Evolutionary conservation across 2,113 vertebrate genomes (phyloP).

Genomic region (Suricata suricatta): DNA sequence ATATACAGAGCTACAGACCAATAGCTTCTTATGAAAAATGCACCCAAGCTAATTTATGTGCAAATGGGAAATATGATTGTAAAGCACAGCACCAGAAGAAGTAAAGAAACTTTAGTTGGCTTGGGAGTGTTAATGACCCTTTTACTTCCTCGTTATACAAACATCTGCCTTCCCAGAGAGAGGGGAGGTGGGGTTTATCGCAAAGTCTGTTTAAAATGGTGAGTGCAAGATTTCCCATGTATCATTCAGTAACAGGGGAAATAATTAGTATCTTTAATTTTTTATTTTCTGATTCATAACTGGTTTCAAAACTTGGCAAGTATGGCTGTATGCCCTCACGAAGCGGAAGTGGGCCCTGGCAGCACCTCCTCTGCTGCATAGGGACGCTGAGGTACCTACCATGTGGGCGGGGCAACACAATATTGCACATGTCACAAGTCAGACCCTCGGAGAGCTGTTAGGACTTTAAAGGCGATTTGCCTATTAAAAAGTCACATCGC

Average conservation of each 20-base stretch:
- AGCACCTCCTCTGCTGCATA: constrained; percentile 56
- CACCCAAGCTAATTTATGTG: not conserved
- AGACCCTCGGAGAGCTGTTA: constrained; percentile 72
- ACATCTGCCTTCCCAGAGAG: constrained; percentile 31
- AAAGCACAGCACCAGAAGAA: not conserved
- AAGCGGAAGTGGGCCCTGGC: not conserved
- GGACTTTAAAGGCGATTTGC: constrained; percentile 49
- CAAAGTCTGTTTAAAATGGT: not conserved
- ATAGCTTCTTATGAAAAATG: not conserved
- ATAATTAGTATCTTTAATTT: constrained; percentile 42
- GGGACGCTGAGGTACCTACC: constrained; percentile 49
- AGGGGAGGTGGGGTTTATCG: constrained; percentile 33
- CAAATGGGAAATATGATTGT: not conserved
- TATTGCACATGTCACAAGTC: constrained; percentile 45
- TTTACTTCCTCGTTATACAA: constrained; percentile 40
- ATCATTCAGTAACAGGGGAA: constrained; percentile 38
- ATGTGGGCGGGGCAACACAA: constrained; percentile 52
- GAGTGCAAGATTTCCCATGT: constrained; percentile 42
- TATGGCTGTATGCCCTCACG: constrained; percentile 12
- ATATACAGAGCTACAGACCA: not conserved
- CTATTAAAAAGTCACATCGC: constrained; percentile 62
- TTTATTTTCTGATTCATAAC: constrained; percentile 70
- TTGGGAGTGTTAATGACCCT: not conserved
- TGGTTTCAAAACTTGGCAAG: constrained; percentile 29
- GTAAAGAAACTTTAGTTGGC: not conserved